These are phyloP conservation scores for Erynnis tages DNA, from an alignment of 2,888 invertebrate species.

Conservation along the genomic window DNA sequence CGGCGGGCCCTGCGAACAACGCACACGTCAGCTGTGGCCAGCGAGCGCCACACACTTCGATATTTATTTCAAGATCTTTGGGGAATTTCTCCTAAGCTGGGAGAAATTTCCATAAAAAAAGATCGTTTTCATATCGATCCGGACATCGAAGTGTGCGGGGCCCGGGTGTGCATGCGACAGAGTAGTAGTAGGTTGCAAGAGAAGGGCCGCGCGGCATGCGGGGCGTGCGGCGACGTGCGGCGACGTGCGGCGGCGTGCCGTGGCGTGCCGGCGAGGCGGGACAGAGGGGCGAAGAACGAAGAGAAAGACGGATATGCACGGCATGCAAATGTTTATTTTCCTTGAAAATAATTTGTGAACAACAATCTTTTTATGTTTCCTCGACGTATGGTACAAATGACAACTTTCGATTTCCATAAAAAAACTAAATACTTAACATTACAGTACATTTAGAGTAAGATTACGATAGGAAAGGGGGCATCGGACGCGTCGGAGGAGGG, in stretches of 20 bases:
- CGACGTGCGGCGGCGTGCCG: constrained; percentile 10
- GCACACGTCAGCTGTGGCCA: constrained; percentile 43
- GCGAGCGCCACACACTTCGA: not conserved
- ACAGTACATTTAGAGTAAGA: constrained; percentile 33
- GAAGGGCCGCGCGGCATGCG: constrained; percentile 71
- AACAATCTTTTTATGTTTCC: constrained; percentile 72
- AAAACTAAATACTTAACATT: constrained; percentile 67
- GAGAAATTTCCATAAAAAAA: too few relatives aligned
- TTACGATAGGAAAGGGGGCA: constrained; percentile 21
- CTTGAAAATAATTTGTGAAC: constrained; percentile 77
- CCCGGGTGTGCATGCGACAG: not conserved
- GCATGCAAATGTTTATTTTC: constrained; percentile 77
- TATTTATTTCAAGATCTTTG: too few relatives aligned
- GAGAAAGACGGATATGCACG: constrained; percentile 60
- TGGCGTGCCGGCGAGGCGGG: constrained; percentile 28
- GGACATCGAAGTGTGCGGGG: constrained; percentile 1
- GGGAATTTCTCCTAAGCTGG: too few relatives aligned
- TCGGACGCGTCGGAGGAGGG: constrained; percentile 1
- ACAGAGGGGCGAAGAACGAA: constrained; percentile 29
- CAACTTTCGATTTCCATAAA: constrained; percentile 71
- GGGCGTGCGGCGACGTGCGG: constrained; percentile 52
- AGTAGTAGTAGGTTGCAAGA: not conserved
- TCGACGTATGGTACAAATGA: constrained; percentile 76
- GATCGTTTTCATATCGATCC: not conserved
- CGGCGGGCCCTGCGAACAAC: constrained; percentile 92